phyloP scores from a whole-genome alignment of 2,888 invertebrate genomes.

The Diploptera punctata region DNA sequence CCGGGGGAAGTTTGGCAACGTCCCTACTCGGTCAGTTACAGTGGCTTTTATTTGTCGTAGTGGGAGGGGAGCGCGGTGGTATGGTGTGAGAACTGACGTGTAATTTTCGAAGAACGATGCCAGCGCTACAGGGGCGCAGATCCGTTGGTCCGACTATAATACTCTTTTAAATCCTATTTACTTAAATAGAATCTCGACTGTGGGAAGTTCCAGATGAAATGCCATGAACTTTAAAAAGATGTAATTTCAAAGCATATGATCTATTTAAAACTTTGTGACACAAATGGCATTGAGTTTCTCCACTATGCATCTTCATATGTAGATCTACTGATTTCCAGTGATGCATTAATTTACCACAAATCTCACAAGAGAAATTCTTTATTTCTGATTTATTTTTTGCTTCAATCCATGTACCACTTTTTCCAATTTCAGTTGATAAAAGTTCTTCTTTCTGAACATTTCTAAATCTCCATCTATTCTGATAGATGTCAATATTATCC shows the following conservation, averaged over 20 bases:
- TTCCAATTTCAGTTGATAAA: not conserved
- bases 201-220: too few species aligned
- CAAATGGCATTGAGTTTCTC: conserved; percentile 58
- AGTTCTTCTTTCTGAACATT: not conserved
- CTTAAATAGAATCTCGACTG: too few species aligned
- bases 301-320: conserved; percentile 60
- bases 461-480: conserved; percentile 17
- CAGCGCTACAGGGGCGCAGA: too few species aligned
- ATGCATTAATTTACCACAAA: conserved; percentile 44
- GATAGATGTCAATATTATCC: not conserved
- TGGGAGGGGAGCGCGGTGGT: too few species aligned
- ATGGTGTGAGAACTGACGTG: too few species aligned
- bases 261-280: conserved; percentile 59
- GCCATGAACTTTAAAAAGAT: conserved; percentile 38
- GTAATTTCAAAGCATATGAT: conserved; percentile 48
- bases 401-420: not conserved
- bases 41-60: too few species aligned
- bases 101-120: too few species aligned
- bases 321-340: conserved; percentile 60
- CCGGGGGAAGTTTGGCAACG: too few species aligned
- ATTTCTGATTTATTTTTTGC: conserved; percentile 1
- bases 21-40: too few species aligned
- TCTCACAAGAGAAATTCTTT: conserved; percentile 22
- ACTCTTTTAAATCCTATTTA: too few species aligned
- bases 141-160: too few species aligned